A percentile compares a stretch with the other conserved stretches of the same genome.
These are phyloP conservation scores for Acheta domesticus DNA, from an alignment of 2,888 invertebrate genomes.

Conservation along the genomic window DNA sequence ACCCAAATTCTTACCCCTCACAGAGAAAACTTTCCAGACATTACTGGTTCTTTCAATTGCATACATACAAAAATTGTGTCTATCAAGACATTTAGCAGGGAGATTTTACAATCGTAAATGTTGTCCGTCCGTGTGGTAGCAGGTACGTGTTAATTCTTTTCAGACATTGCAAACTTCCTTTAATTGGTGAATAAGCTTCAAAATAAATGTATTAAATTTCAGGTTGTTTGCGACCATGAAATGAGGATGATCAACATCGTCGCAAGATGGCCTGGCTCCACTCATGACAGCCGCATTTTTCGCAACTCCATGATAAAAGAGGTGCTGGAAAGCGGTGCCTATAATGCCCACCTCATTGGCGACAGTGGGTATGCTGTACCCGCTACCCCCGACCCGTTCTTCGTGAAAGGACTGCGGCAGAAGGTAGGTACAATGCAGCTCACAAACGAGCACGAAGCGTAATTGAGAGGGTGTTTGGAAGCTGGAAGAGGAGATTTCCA, in stretches of 20 bases:
- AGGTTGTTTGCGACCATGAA: background rate
- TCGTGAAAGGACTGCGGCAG: background rate
- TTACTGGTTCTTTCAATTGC: too few species aligned
- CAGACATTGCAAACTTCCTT: too few species aligned
- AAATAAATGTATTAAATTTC: too few species aligned
- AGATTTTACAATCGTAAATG: too few species aligned
- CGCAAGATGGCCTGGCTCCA: background rate
- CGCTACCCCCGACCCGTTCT: background rate
- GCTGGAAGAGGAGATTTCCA: too few species aligned
- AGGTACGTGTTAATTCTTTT: too few species aligned
- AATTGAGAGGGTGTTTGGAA: background rate
- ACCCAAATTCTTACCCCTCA: too few species aligned
- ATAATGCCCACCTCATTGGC: background rate
- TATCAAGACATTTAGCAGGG: too few species aligned
- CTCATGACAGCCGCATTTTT: background rate
- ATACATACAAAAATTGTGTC: too few species aligned
- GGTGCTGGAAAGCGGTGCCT: background rate
- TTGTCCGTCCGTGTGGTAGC: too few species aligned
- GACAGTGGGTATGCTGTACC: background rate
- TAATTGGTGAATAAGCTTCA: too few species aligned
- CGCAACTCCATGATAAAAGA: background rate
- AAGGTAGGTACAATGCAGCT: background rate
- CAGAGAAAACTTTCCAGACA: too few species aligned
- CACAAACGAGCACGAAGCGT: background rate
- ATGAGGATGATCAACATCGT: background rate